phyloP scores from a whole-genome alignment of 37 sponge, comb jelly and placozoan genomes.

The Ephydatia muelleri region DNA sequence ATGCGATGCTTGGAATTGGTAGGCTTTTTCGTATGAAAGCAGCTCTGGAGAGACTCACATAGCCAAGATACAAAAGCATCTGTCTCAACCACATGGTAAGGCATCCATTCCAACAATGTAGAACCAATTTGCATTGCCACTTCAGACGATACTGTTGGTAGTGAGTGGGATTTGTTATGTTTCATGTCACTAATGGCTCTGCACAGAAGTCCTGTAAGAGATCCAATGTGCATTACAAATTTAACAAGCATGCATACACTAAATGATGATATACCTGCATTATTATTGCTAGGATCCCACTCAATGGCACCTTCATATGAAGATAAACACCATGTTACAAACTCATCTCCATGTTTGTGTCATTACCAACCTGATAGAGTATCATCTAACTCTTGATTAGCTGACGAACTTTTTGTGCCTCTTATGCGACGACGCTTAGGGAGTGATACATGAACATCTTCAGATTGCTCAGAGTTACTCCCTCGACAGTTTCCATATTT shows the following conservation, averaged over 20 bases:
- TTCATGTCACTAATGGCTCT: background rate
- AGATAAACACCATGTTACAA: background rate
- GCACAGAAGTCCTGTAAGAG: background rate
- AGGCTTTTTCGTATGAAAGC: background rate
- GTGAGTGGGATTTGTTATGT: background rate
- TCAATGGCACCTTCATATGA: background rate
- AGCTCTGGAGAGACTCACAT: background rate
- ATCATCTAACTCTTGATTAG: background rate
- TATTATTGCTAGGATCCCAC: background rate
- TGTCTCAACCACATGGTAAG: background rate
- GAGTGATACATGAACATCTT: background rate
- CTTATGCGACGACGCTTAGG: background rate
- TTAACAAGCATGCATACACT: background rate
- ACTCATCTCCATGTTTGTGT: background rate
- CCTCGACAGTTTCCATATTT: conserved; percentile 32
- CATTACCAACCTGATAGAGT: background rate
- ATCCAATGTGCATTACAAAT: background rate
- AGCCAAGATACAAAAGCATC: background rate
- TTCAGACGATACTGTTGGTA: background rate
- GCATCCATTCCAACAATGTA: background rate
- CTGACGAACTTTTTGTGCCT: background rate
- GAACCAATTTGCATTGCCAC: background rate
- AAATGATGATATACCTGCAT: background rate
- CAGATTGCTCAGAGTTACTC: background rate
- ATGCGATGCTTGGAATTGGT: background rate